Conservation (phyloP, 2,888 invertebrate species). For the Phyto melanocephala region DNA sequence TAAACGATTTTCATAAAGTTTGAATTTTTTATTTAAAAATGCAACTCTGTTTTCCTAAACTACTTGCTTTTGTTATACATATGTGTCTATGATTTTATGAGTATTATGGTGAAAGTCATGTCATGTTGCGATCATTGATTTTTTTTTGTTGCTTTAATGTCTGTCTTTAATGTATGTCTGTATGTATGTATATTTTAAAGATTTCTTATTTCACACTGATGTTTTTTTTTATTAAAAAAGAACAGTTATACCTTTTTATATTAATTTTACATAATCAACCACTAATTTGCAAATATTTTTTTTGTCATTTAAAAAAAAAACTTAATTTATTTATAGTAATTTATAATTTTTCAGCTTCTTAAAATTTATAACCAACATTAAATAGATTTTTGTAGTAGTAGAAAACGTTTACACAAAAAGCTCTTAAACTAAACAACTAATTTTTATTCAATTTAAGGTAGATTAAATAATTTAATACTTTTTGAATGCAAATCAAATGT, state of each 20-base stretch:
- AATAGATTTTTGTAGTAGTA: conserved; percentile 53
- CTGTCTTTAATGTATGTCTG: not conserved
- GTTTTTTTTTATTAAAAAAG: conserved; percentile 16
- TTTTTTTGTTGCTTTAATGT: not conserved
- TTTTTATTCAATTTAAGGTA: too few species aligned
- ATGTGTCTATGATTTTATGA: not conserved
- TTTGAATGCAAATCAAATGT: too few species aligned
- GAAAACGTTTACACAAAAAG: conserved; percentile 63
- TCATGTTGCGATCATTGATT: not conserved
- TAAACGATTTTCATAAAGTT: too few species aligned
- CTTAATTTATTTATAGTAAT: conserved; percentile 13
- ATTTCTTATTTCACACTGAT: not conserved
- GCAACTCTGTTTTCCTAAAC: not conserved
- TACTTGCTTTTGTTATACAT: not conserved
- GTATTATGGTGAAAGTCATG: not conserved
- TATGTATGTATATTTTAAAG: too few species aligned
- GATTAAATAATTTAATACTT: too few species aligned
- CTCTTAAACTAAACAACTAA: conserved; percentile 59
- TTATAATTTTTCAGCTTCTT: conserved; percentile 25
- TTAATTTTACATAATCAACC: conserved; percentile 28
- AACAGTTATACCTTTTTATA: conserved; percentile 7
- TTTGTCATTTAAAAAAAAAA: conserved; percentile 12
- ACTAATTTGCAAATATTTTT: conserved; percentile 36
- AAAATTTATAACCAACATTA: conserved; percentile 57
- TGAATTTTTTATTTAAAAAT: too few species aligned